Percentiles rank a stretch among this genome's conserved stretches.
Conservation (phyloP, 2,113 vertebrate genomes). For the Dolichallabes microphthalmus region DNA sequence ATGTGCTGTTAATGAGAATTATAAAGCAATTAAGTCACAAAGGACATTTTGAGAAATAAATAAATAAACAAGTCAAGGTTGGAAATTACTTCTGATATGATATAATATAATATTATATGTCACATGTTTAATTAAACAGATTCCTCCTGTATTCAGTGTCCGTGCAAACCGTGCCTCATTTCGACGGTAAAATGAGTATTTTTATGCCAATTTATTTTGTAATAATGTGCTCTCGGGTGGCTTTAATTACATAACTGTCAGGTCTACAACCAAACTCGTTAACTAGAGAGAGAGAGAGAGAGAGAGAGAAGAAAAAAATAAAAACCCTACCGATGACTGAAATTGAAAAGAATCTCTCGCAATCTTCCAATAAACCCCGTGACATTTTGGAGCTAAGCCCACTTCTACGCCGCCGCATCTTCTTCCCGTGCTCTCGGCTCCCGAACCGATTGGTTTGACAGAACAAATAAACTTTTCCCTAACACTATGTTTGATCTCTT, state of each 20-base stretch:
- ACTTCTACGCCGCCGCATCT: slow-evolving; percentile 8
- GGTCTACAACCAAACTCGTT: slow-evolving; percentile 7
- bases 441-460: slow-evolving; percentile 13
- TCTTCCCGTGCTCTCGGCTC: neutral
- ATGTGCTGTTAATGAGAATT: slow-evolving; percentile 46
- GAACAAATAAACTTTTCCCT: slow-evolving; percentile 16
- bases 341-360: neutral
- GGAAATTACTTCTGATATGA: neutral
- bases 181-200: neutral
- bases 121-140: neutral
- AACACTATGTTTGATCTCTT: slow-evolving; percentile 5
- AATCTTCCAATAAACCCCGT: slow-evolving; percentile 17
- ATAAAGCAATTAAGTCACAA: slow-evolving; percentile 8
- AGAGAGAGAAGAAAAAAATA: neutral
- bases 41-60: slow-evolving; percentile 8
- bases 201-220: neutral
- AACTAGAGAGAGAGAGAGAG: neutral
- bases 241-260: slow-evolving; percentile 9
- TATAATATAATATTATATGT: neutral
- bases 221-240: slow-evolving; percentile 22
- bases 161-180: neutral
- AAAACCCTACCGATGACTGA: neutral
- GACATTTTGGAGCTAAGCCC: slow-evolving; percentile 22
- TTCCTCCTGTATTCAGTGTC: neutral
- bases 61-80: slow-evolving; percentile 11